Evolutionary conservation across 2,797 vertebrate genomes (phyloP).

Genomic region (Aeoliscus strigatus): DNA sequence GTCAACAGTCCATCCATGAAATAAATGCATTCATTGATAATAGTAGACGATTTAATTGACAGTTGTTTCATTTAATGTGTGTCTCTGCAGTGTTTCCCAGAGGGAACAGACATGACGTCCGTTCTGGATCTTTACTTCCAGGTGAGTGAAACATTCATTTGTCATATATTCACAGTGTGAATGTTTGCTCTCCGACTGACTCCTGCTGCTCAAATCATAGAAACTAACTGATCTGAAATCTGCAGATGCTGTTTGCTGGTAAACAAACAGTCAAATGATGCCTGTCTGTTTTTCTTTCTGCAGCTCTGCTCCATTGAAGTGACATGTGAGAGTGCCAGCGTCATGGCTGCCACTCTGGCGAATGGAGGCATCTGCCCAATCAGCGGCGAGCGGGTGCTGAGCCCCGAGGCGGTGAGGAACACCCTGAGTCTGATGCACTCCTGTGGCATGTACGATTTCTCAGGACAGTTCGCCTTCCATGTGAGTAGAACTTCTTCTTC

Average conservation of each 20-base stretch:
- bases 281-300: no score
- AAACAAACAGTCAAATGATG: no score
- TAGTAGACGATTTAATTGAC: no score
- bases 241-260: no score
- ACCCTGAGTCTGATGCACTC: constrained; percentile 98
- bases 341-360: constrained; percentile 96
- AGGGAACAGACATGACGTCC: constrained; percentile 95
- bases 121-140: constrained; percentile 98
- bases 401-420: constrained; percentile 92
- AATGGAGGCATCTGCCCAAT: constrained; percentile 98
- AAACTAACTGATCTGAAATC: no score
- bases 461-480: constrained; percentile 97
- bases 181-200: no score
- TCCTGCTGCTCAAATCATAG: no score
- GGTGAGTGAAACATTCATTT: no score
- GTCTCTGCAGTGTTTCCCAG: constrained; percentile 89
- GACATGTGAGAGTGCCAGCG: constrained; percentile 93
- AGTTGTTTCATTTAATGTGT: constrained; percentile 1
- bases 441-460: constrained; percentile 99
- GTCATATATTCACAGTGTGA: no score
- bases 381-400: constrained; percentile 91
- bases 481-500: constrained; percentile 70
- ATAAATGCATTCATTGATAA: no score
- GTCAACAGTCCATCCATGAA: no score
- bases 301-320: constrained; percentile 97